Base-by-base conservation (phyloP, 2,113 vertebrate genomes). In the Ptilonorhynchus violaceus region DNA sequence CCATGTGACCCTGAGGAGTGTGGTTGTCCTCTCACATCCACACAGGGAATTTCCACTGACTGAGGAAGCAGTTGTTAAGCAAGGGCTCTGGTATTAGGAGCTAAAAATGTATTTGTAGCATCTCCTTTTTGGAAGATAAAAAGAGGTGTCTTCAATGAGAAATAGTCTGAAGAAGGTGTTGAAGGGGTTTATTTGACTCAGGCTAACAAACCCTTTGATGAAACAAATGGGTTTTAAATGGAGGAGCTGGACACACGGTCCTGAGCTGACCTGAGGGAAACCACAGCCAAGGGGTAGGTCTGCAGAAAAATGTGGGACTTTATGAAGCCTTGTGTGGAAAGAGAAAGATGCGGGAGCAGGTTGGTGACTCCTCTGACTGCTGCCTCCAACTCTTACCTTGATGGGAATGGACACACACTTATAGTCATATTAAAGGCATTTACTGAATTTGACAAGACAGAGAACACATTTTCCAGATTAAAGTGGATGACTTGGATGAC, bases 401-500 rank as follows among this genome's bases (percentile, higher is more conserved):
- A 2, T 42, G 24, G 50, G 25, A 69, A 69, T 27, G 33, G 30
- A 37, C 23, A 46, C 0, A 4, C 0, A 0, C 30, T 79, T n/a
- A 68, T 2, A 46, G n/a, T 53, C 35, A 77, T 21, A 24, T 30
- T 63, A 50, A 86, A 77, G 41, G 23, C 35, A 59, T 81, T 91
- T 56, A 35, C 25, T 70, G 28, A 35, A 28, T 67, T 60, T 63
- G 35, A 60, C 14, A 13, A 21, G 47, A 47, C 3, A 50, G 18
- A 70, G 31, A 89, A 60, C 9, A 42, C 5, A 24, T 59, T 85
- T 84, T 89, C 42, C 30, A 81, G 20, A 60, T 63, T 50, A 63
- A 85, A 74, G 15, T 19, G 63, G 35, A 41, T 60, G 6, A 35
- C 23, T 86, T 70, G 20, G 39, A 6, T 67, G 30, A 23, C 24